Percentiles rank a stretch among this genome's conserved stretches.
Conservation (phyloP, 2,888 invertebrate species). For the Eupithecia exiguata region DNA sequence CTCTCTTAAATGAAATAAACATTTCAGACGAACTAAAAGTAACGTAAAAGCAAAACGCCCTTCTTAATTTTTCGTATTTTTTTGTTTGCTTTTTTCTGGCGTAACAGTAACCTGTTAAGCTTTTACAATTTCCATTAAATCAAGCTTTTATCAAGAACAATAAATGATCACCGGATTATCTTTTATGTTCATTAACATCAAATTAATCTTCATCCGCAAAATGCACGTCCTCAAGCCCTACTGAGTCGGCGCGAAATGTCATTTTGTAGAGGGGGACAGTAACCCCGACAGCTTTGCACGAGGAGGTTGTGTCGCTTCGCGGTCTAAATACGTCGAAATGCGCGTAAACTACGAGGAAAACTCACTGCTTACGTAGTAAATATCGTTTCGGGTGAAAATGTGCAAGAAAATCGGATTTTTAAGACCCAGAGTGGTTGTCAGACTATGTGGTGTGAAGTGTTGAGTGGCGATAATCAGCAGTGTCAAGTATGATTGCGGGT, state of each 20-base stretch:
- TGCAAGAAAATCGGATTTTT: slow-evolving; percentile 32
- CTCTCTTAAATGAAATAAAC: slow-evolving; percentile 7
- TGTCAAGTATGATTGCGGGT: slow-evolving; percentile 77
- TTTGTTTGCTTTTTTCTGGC: too few species aligned
- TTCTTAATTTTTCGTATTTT: too few species aligned
- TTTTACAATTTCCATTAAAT: neutral
- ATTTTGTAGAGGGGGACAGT: slow-evolving; percentile 75
- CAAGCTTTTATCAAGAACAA: neutral
- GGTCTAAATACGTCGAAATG: slow-evolving; percentile 71
- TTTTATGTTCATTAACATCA: slow-evolving; percentile 57
- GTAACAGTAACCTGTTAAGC: neutral
- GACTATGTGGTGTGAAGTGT: slow-evolving; percentile 62
- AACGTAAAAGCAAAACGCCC: too few species aligned
- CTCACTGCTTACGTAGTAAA: slow-evolving; percentile 33
- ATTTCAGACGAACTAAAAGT: neutral
- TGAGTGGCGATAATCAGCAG: slow-evolving; percentile 63
- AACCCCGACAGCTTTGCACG: slow-evolving; percentile 67
- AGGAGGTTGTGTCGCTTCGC: slow-evolving; percentile 71
- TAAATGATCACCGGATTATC: neutral
- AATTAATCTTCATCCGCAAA: slow-evolving; percentile 60
- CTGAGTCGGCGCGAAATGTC: slow-evolving; percentile 82
- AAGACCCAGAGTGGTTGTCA: slow-evolving; percentile 24
- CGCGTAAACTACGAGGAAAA: slow-evolving; percentile 59
- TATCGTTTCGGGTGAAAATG: slow-evolving; percentile 29
- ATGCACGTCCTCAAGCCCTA: slow-evolving; percentile 57